Percentiles rank a stretch among this genome's conserved stretches.
Evolutionary conservation across 2,888 invertebrate genomes (phyloP).

Genomic region (Galerucella nymphaeae): DNA sequence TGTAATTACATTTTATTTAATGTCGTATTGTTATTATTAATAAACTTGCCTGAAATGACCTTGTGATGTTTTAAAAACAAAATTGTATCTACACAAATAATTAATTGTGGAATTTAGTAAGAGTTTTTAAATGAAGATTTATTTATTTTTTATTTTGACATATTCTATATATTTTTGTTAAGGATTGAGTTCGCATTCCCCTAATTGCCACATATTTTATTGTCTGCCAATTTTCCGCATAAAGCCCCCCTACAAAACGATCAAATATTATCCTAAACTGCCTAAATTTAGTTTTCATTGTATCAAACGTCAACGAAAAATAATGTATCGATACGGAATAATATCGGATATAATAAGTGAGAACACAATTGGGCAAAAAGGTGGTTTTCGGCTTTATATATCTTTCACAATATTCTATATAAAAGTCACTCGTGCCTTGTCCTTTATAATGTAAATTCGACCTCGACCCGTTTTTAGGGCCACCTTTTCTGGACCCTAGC

Average conservation of each 20-base stretch:
- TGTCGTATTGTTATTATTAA: constrained; percentile 12
- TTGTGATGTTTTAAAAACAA: background rate
- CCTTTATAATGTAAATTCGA: constrained; percentile 37
- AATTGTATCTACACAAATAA: background rate
- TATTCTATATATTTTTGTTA: background rate
- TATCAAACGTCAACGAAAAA: constrained; percentile 36
- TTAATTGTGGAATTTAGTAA: too few species aligned
- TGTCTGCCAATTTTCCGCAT: constrained; percentile 2
- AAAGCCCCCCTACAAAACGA: background rate
- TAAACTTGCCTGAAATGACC: constrained; percentile 15
- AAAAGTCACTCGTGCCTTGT: constrained; percentile 44
- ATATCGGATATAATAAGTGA: constrained; percentile 32
- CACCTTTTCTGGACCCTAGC: constrained; percentile 38
- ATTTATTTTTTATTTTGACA: constrained; percentile 3
- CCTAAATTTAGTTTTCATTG: constrained; percentile 28
- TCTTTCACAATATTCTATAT: constrained; percentile 32
- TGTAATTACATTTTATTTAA: constrained; percentile 29
- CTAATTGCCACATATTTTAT: background rate
- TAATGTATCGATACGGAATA: constrained; percentile 36
- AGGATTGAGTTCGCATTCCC: background rate
- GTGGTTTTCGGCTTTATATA: constrained; percentile 40
- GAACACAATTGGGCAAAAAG: constrained; percentile 36
- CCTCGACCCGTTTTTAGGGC: constrained; percentile 32
- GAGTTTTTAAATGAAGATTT: background rate
- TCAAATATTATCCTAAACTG: background rate